phyloP scores from a whole-genome alignment of 2,113 vertebrate species.

The Aleadryas rufinucha region DNA sequence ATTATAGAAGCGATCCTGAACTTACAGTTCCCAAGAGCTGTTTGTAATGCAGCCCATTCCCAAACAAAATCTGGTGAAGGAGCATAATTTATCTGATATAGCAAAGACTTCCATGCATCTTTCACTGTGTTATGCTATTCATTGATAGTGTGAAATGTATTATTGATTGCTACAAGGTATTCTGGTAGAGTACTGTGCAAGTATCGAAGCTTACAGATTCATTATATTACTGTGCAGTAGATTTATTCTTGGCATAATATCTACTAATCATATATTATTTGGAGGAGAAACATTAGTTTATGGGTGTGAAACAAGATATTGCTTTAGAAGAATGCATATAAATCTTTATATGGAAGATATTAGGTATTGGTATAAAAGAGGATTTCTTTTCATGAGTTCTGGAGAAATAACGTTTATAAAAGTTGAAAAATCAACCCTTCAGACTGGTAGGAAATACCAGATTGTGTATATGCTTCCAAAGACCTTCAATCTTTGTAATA shows the following conservation, averaged over 20 bases:
- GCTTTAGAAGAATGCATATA: not conserved
- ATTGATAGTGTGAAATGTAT: not conserved
- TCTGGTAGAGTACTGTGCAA: not conserved
- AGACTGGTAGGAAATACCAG: not conserved
- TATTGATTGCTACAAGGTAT: conserved; percentile 14
- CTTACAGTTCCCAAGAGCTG: not conserved
- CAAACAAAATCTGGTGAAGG: not conserved
- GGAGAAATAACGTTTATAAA: not conserved
- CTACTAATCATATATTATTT: conserved; percentile 18
- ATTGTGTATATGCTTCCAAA: not conserved
- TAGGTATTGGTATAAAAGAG: not conserved
- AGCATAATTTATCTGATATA: not conserved
- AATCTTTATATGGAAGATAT: not conserved
- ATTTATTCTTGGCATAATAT: conserved; percentile 29
- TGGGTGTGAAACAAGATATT: not conserved
- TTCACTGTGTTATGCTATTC: not conserved
- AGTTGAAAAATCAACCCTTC: not conserved
- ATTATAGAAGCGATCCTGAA: not conserved
- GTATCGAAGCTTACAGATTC: not conserved
- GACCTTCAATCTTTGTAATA: not conserved
- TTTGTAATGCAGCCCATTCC: not conserved
- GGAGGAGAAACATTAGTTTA: conserved; percentile 37
- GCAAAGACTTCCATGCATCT: not conserved
- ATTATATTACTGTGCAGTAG: not conserved
- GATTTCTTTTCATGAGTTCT: conserved; percentile 9